phyloP scores from a whole-genome alignment of 2,797 vertebrate genomes.

The Menidia menidia region DNA sequence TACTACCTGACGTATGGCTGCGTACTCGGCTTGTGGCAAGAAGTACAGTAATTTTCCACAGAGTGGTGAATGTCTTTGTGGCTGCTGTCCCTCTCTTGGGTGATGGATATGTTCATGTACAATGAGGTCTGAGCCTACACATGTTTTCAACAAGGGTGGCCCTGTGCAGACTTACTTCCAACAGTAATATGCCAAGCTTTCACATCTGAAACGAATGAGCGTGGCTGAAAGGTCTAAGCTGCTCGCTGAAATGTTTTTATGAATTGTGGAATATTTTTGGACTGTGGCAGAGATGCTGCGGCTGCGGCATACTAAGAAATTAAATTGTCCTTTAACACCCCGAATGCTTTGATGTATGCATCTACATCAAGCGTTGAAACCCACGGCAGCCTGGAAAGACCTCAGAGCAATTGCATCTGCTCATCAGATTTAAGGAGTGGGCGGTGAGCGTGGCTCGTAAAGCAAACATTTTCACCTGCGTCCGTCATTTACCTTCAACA shows the following conservation, averaged over 20 bases:
- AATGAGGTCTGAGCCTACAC: slow-evolving; percentile 73
- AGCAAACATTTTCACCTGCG: slow-evolving; percentile 22
- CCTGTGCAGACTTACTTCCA: slow-evolving; percentile 45
- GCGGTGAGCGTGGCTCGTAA: neutral
- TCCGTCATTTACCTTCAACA: slow-evolving; percentile 4
- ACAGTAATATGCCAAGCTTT: slow-evolving; percentile 36
- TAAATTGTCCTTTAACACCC: slow-evolving; percentile 4
- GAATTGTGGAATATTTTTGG: slow-evolving; percentile 42
- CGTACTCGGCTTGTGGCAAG: slow-evolving; percentile 43
- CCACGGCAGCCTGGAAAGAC: slow-evolving; percentile 3
- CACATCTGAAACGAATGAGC: slow-evolving; percentile 52
- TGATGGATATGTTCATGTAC: slow-evolving; percentile 68
- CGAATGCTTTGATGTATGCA: slow-evolving; percentile 19
- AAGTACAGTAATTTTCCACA: slow-evolving; percentile 68
- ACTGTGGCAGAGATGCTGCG: slow-evolving; percentile 5
- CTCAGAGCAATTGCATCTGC: neutral
- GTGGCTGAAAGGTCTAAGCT: slow-evolving; percentile 49
- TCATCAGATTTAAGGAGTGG: neutral
- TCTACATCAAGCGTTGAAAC: slow-evolving; percentile 5
- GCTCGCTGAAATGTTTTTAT: slow-evolving; percentile 39
- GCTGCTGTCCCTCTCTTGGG: slow-evolving; percentile 56
- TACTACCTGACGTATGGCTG: slow-evolving; percentile 29
- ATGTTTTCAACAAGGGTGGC: slow-evolving; percentile 72
- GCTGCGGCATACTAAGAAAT: slow-evolving; percentile 22
- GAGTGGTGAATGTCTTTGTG: slow-evolving; percentile 62